A percentile compares a stretch with the other conserved stretches of the same genome.
These are phyloP conservation scores for Hyppa rectilinea DNA, from an alignment of 2,888 invertebrate genomes.

Conservation along the genomic window DNA sequence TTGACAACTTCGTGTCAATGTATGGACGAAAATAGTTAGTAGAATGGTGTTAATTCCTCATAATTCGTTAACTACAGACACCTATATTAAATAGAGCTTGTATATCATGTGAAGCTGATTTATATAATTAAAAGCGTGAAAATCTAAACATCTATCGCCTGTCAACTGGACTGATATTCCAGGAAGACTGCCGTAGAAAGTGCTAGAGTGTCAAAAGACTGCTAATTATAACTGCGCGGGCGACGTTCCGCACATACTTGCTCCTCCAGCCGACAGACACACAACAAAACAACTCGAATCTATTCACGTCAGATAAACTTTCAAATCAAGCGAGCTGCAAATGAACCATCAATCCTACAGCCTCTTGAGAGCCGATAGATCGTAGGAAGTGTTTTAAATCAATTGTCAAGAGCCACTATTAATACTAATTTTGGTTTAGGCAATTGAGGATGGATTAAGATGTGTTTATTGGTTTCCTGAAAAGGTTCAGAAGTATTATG, in stretches of 20 bases:
- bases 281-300: conserved; percentile 71
- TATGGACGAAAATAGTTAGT: conserved; percentile 1
- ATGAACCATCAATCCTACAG: conserved; percentile 65
- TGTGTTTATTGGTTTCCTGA: conserved; percentile 14
- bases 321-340: conserved; percentile 65
- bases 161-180: conserved; percentile 65
- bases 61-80: neutral
- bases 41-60: conserved; percentile 4
- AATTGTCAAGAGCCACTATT: conserved; percentile 58
- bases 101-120: neutral
- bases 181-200: conserved; percentile 73
- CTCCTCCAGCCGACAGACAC: conserved; percentile 66
- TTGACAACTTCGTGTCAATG: neutral
- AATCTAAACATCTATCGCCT: conserved; percentile 27
- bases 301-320: conserved; percentile 71
- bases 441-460: conserved; percentile 21
- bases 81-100: neutral
- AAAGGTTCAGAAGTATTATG: conserved; percentile 16
- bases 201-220: conserved; percentile 75
- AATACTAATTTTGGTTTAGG: conserved; percentile 23
- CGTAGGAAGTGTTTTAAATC: conserved; percentile 64
- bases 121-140: conserved; percentile 8
- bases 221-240: conserved; percentile 82
- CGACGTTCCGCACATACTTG: conserved; percentile 80
- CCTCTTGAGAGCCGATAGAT: conserved; percentile 60